phyloP scores from a whole-genome alignment of 2,113 vertebrate species.

The Oreotrochilus melanogaster region DNA sequence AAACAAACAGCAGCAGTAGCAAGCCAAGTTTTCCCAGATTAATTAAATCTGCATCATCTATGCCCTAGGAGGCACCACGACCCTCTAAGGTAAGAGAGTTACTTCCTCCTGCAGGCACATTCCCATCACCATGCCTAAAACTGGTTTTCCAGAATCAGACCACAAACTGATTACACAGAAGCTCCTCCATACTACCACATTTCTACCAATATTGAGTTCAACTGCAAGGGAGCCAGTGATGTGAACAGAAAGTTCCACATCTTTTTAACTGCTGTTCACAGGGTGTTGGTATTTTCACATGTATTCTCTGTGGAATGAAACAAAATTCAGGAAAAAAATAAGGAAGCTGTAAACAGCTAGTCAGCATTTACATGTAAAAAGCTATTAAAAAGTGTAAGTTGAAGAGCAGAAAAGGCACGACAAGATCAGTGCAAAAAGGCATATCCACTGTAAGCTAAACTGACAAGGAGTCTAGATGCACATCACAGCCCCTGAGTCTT shows the following conservation, averaged over 20 bases:
- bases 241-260: not conserved
- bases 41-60: not conserved
- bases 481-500: not conserved
- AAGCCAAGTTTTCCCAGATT: not conserved
- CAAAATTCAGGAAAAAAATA: not conserved
- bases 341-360: constrained; percentile 1
- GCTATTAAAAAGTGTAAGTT: not conserved
- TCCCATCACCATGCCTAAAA: not conserved
- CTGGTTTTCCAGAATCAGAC: not conserved
- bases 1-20: not conserved
- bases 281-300: accelerated
- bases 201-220: not conserved
- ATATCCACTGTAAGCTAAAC: not conserved
- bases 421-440: constrained; percentile 16
- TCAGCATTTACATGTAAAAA: not conserved
- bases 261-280: not conserved
- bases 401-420: constrained; percentile 9
- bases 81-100: not conserved
- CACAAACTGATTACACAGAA: not conserved
- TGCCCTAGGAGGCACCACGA: not conserved
- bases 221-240: not conserved
- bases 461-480: constrained; percentile 21
- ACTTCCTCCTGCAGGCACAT: not conserved
- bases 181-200: not conserved
- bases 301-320: not conserved